Percentiles rank a stretch among this genome's conserved stretches.
These are phyloP conservation scores for Seira musarum DNA, from an alignment of 2,888 invertebrate species.

Conservation along the genomic window DNA sequence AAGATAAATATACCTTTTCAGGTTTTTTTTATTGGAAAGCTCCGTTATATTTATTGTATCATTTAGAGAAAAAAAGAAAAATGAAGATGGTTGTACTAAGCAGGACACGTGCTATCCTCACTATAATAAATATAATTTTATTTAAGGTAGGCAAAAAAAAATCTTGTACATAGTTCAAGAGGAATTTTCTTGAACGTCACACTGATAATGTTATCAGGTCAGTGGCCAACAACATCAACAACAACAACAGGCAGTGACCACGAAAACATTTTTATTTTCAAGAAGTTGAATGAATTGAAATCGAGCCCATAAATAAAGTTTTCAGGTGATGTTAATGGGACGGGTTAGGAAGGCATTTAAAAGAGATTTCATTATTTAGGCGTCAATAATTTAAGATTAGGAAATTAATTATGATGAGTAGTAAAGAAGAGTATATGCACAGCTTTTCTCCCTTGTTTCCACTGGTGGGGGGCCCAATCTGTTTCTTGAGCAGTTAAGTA, in stretches of 20 bases:
- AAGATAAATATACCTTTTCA: too few species aligned
- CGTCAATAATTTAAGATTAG: conserved; percentile 59
- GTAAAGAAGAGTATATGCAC: not conserved
- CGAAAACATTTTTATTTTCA: conserved; percentile 27
- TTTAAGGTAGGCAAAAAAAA: too few species aligned
- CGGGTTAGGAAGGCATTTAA: conserved; percentile 49
- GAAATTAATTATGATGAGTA: conserved; percentile 56
- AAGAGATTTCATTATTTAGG: conserved; percentile 62
- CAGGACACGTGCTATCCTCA: conserved; percentile 52
- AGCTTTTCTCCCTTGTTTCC: conserved; percentile 21
- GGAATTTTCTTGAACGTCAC: not conserved
- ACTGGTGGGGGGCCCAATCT: conserved; percentile 58
- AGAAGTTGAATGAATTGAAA: not conserved
- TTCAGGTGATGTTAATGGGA: conserved; percentile 57
- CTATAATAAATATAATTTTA: too few species aligned
- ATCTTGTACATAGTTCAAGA: conserved; percentile 1
- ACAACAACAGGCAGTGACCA: too few species aligned
- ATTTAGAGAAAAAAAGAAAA: too few species aligned
- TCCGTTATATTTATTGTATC: conserved; percentile 47
- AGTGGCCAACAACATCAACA: conserved; percentile 55
- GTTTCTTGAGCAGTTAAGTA: conserved; percentile 50
- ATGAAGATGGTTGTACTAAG: too few species aligned
- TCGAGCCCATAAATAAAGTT: conserved; percentile 46
- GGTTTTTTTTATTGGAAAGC: too few species aligned
- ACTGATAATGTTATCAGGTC: conserved; percentile 39